Evolutionary conservation across 2,888 invertebrate species (phyloP), one percentile per base, ranked within the genome.

Genomic region (Plebejus argus): DNA sequence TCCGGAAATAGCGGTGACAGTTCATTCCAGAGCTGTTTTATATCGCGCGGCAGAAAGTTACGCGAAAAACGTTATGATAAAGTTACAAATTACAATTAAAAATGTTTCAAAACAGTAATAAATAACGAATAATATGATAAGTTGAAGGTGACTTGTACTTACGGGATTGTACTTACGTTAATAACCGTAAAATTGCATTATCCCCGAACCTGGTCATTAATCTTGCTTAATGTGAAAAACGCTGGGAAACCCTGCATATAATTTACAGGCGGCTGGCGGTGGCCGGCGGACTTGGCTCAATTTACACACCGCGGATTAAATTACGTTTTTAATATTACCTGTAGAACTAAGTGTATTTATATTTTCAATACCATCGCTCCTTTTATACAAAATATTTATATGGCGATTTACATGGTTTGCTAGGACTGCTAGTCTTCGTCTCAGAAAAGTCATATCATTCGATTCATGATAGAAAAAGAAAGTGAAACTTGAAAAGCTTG

Each of bases 181-280:
- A 74, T 74, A 53, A 74, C 74, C 74, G 49, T 33, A 74, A 74
- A 74, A 74, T 53, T 15, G 49, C 53, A 53, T 74, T 74, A 74
- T 74, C 74, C 49, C 74, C 49, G 74, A 74, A 74, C 74, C 7
- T 28, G 20, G 49, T 82, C 81, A 82, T 82, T 83, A 81, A 82
- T 81, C 81, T 81, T 80, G 78, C 78, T 81, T 81, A 82, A 83
- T 81, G 81, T 78, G 77, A 78, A 74, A 79, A 76, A 75, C 79
- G 53, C 74, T 80, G 81, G 80, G 76, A 77, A 77, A 72, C 53
- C 80, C 80, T 80, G 79, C 80, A 78, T 80, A 80, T 79, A 81
- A 81, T 82, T 81, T 74, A 74, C 74, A 74, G 23, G 53, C 72
- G 12, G 39, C 23, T 49, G 23, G 49, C 28, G 49, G 72, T 15